Percentiles rank a stretch among this genome's conserved stretches.
Conservation (phyloP, 2,888 invertebrate species). For the Metopia argyrocephala region DNA sequence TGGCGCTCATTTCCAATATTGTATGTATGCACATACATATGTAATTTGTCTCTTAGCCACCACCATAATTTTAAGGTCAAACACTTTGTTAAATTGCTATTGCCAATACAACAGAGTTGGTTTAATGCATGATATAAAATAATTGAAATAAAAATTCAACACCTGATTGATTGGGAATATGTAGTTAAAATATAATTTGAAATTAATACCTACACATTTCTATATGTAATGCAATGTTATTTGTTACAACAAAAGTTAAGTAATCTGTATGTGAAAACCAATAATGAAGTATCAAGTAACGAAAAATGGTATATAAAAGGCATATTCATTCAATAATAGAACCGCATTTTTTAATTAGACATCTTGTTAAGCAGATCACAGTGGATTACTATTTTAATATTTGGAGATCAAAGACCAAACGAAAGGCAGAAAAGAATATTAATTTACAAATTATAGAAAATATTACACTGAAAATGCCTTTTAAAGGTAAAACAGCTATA, state of each 20-base stretch:
- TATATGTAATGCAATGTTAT: conserved; percentile 32
- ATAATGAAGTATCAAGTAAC: conserved; percentile 45
- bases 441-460: neutral
- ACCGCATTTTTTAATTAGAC: conserved; percentile 36
- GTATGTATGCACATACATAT: no score
- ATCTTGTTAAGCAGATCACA: conserved; percentile 18
- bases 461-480: conserved; percentile 68
- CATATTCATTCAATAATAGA: conserved; percentile 8
- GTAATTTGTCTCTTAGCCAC: no score
- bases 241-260: conserved; percentile 37
- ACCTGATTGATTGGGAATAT: conserved; percentile 47
- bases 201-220: conserved; percentile 52
- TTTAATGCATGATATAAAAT: no score
- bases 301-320: conserved; percentile 57
- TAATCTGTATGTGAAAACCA: conserved; percentile 44
- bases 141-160: conserved; percentile 24
- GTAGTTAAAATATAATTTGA: conserved; percentile 31
- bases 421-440: neutral
- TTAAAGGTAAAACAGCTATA: conserved; percentile 76
- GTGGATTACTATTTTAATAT: conserved; percentile 63
- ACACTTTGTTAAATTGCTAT: no score
- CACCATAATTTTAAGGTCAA: no score
- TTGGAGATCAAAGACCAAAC: conserved; percentile 43
- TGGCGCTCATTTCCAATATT: no score
- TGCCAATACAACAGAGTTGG: no score